Base-by-base conservation (phyloP, 2,113 vertebrate genomes). In the Panthera uncia region DNA sequence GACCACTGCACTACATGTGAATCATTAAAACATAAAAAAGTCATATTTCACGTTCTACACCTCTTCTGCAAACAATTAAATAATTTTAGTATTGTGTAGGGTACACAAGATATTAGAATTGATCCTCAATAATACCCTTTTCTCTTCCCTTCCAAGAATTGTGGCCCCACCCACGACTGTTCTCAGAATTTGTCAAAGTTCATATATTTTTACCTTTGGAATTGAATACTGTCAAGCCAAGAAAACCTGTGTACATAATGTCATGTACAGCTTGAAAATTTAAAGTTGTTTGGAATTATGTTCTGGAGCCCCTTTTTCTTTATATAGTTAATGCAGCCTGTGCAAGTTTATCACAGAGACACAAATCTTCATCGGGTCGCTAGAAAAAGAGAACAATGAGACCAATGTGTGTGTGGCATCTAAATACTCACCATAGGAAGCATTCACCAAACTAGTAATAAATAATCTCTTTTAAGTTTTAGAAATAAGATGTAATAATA, bases 391-490 rank as follows among this genome's bases (percentile, higher is more conserved):
- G 36, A 84, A 12, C 14, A 79, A 31, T 12, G 19, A 38, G 16
- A 81, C 11, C 25, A 33, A 2, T 48, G 7, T 21, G 4, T 52
- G 10, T 85, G 12, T 65, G 7, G 3, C 48, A 33, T 85, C 65
- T 78, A 71, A 92, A 76, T 25, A 36, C 3, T 79, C 2, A 52
- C 4, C 57, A 69, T 0, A 87, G 12, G 5, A 66, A 88, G 9
- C 15, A 74, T 5, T 65, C 31, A 68, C n/a, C 52, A 61, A 80
- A 55, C 7, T 48, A n/a, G 50, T 48, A 66, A 23, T 33, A 74
- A n/a, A 79, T 55, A 45, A 16, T 45, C 10, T 48, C 8, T 36
- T n/a, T 89, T 82, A 33, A 86, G 23, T 50, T 94, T 97, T 88
- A 80, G 7, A 91, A 83, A 74, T 80, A 87, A 84, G 36, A 74